Conservation (phyloP, 1,140 invertebrate genomes). For the Drosophila nasuta region DNA sequence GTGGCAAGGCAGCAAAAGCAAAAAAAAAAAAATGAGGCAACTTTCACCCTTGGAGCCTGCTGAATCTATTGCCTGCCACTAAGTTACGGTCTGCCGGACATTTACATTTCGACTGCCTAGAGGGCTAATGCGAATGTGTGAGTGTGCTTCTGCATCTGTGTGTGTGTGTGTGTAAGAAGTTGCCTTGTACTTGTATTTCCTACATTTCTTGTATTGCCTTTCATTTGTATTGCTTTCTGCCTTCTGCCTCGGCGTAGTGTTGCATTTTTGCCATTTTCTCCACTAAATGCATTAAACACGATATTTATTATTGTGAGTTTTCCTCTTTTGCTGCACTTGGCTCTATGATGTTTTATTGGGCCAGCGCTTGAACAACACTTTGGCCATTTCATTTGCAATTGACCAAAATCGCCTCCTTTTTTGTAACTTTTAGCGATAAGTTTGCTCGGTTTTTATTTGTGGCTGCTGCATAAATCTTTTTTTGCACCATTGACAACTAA, state of each 20-base stretch:
- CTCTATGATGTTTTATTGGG: conserved; percentile 66
- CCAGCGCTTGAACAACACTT: conserved; percentile 59
- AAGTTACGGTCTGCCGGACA: conserved; percentile 83
- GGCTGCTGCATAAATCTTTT: conserved; percentile 43
- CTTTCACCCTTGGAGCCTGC: conserved; percentile 68
- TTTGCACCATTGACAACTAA: conserved; percentile 38
- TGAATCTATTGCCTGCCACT: conserved; percentile 82
- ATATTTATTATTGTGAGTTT: conserved; percentile 75
- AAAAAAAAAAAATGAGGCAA: conserved; percentile 68
- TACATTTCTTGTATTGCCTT: conserved; percentile 28
- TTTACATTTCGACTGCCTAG: conserved; percentile 73
- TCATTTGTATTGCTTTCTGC: conserved; percentile 21
- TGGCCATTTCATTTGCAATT: conserved; percentile 21
- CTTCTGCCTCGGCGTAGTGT: conserved; percentile 40
- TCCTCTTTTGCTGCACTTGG: conserved; percentile 3
- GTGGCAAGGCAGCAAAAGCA: conserved; percentile 12
- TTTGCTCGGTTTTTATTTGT: conserved; percentile 35
- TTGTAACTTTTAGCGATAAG: conserved; percentile 6
- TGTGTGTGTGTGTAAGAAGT: conserved; percentile 1
- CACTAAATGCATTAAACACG: conserved; percentile 82
- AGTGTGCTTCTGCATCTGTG: background rate
- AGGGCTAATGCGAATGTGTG: background rate
- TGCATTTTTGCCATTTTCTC: conserved; percentile 67
- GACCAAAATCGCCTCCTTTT: conserved; percentile 4
- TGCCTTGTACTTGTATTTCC: conserved; percentile 18